A percentile compares a stretch with the other conserved stretches of the same genome.
phyloP scores from a whole-genome alignment of 2,888 invertebrate species.

The Pycnomerus fuliginosus region DNA sequence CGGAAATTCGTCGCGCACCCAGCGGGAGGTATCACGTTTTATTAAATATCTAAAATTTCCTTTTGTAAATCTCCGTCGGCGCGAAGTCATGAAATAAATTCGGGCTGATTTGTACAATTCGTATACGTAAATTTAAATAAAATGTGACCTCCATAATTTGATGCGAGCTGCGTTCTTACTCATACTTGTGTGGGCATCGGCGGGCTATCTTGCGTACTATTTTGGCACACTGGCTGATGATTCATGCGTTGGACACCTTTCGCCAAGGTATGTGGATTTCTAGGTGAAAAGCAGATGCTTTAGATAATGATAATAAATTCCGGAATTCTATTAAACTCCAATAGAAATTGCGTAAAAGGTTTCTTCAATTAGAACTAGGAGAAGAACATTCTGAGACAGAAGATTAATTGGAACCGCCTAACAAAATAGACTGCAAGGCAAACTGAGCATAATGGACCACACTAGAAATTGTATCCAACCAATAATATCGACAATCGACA shows the following conservation, averaged over 20 bases:
- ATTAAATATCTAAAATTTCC: constrained; percentile 16
- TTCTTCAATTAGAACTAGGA: too few species aligned
- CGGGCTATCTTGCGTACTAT: constrained; percentile 17
- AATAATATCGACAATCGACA: too few species aligned
- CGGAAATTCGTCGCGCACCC: too few species aligned
- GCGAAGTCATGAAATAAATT: constrained; percentile 20
- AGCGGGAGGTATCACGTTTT: constrained; percentile 12
- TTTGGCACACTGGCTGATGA: constrained; percentile 28
- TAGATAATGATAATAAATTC: too few species aligned
- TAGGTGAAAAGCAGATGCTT: too few species aligned
- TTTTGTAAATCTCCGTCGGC: constrained; percentile 14
- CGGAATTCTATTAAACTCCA: too few species aligned
- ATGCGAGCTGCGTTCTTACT: constrained; percentile 30
- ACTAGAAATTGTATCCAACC: too few species aligned
- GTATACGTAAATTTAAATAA: constrained; percentile 26
- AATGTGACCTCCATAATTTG: constrained; percentile 28
- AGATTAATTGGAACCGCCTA: too few species aligned
- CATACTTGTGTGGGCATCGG: constrained; percentile 35
- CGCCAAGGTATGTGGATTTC: constrained; percentile 12
- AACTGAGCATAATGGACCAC: too few species aligned
- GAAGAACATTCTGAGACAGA: too few species aligned
- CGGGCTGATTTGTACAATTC: constrained; percentile 21
- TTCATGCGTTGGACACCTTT: constrained; percentile 14
- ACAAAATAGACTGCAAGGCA: too few species aligned
- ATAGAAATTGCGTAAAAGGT: too few species aligned